A percentile compares a stretch with the other conserved stretches of the same genome.
Conservation (phyloP, 2,888 invertebrate genomes). For the Cabera pusaria region DNA sequence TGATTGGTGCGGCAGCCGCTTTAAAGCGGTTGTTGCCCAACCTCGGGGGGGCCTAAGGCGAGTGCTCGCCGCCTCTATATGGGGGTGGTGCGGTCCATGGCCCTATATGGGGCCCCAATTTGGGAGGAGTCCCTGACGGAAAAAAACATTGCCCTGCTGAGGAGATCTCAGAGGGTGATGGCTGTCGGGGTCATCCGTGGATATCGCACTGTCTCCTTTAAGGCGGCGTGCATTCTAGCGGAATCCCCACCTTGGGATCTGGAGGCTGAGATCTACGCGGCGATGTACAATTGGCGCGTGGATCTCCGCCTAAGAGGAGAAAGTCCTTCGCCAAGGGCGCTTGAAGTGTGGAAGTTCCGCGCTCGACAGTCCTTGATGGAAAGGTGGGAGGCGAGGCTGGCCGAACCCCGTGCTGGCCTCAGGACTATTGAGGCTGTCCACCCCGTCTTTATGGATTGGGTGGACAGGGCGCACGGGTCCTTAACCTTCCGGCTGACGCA, state of each 20-base stretch:
- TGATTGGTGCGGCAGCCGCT: background rate
- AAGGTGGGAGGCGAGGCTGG: background rate
- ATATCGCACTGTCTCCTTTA: conserved; percentile 14
- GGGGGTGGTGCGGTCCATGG: too few relatives aligned
- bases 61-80: too few relatives aligned
- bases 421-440: background rate
- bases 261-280: conserved; percentile 4
- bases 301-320: background rate
- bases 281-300: background rate
- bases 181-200: conserved; percentile 5
- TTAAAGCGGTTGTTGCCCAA: background rate
- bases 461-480: background rate
- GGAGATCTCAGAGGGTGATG: conserved; percentile 5
- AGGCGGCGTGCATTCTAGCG: conserved; percentile 9
- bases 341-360: too few relatives aligned
- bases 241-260: conserved; percentile 14
- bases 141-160: background rate
- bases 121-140: background rate
- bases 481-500: background rate
- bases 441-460: background rate
- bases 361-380: background rate
- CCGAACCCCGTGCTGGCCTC: background rate
- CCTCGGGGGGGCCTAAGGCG: too few relatives aligned
- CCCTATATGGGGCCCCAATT: too few relatives aligned
- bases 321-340: background rate